Evolutionary conservation across 2,888 invertebrate species (phyloP), one percentile per base, ranked within the genome.

Genomic region (Platycnemis pennipes): DNA sequence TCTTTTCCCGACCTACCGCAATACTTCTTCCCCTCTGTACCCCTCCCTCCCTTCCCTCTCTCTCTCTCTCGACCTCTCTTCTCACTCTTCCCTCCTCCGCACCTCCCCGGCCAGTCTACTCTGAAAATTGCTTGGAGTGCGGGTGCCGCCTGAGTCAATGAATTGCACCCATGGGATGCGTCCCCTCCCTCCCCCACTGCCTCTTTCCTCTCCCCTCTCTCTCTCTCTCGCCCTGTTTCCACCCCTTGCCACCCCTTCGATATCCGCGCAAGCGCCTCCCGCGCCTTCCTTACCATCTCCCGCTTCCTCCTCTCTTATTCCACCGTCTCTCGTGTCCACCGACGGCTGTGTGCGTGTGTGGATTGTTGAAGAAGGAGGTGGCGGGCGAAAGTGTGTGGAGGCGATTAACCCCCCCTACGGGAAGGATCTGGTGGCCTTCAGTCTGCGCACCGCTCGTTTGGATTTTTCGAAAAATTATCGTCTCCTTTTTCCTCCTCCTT

Each of bases 1-100:
- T 91, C 56, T 91, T 91, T 63, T 91, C 63, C 91, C 91, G 91
- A 91, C 91, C 91, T 91, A 91, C 91, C 91, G 91, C 91, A 91
- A 91, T 63, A 44, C 91, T 63, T 63, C 91, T 63, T 87, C 87
- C 26, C 46, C 87, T 45, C 16, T 31, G 26, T n/a, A 22, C 46
- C 46, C n/a, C 13, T 2, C 46, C 19, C 45, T 42, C 26, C 46
- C n/a, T 7, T 46, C 4, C n/a, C 45, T 87, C 44, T 13, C 87
- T 87, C 45, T n/a, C 77, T 7, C n/a, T 63, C 63, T 7, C n/a
- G 7, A 13, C 45, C 44, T 19, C 87, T 16, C 31, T 37, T 37
- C 77, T 46, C 45, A 19, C 46, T 46, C 44, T 44, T 22, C 46
- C 45, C 46, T n/a, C 46, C 45, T 87, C 87, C 42, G 44, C 87